phyloP scores from a whole-genome alignment of 2,888 invertebrate species.

The Alitta virens region DNA sequence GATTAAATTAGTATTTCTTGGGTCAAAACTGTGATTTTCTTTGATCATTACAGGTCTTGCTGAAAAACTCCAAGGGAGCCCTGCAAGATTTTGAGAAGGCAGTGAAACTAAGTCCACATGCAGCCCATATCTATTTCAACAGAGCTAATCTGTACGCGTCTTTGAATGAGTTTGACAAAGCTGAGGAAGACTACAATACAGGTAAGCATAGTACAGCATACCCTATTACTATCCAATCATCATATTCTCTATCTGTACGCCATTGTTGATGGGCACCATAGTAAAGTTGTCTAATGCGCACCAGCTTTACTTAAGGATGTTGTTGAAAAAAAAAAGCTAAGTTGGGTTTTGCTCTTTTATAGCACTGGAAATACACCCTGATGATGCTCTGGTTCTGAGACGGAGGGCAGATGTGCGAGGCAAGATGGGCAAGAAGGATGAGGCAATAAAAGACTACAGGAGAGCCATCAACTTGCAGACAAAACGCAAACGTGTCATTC shows the following conservation, averaged over 20 bases:
- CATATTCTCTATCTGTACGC: too few relatives aligned
- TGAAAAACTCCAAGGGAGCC: constrained; percentile 50
- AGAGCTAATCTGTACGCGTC: constrained; percentile 52
- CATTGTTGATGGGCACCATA: too few relatives aligned
- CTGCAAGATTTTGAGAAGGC: constrained; percentile 50
- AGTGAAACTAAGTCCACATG: constrained; percentile 48
- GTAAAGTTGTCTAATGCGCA: too few relatives aligned
- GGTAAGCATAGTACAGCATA: constrained; percentile 30
- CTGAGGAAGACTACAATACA: constrained; percentile 51
- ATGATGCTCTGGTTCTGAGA: constrained; percentile 51
- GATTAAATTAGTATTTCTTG: too few relatives aligned
- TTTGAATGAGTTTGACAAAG: constrained; percentile 45
- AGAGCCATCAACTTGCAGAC: constrained; percentile 50
- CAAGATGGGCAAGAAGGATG: constrained; percentile 44
- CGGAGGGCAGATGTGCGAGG: constrained; percentile 53
- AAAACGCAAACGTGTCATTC: constrained; percentile 14
- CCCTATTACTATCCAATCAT: background rate
- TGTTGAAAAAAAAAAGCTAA: too few relatives aligned
- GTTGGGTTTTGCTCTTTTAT: background rate
- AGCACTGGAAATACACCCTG: constrained; percentile 52
- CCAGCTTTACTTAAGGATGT: too few relatives aligned
- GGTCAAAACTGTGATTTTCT: too few relatives aligned
- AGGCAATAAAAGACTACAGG: constrained; percentile 52
- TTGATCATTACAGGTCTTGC: constrained; percentile 44
- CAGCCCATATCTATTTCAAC: constrained; percentile 56